phyloP scores from a whole-genome alignment of 2,797 vertebrate species.

The Ataeniobius toweri region DNA sequence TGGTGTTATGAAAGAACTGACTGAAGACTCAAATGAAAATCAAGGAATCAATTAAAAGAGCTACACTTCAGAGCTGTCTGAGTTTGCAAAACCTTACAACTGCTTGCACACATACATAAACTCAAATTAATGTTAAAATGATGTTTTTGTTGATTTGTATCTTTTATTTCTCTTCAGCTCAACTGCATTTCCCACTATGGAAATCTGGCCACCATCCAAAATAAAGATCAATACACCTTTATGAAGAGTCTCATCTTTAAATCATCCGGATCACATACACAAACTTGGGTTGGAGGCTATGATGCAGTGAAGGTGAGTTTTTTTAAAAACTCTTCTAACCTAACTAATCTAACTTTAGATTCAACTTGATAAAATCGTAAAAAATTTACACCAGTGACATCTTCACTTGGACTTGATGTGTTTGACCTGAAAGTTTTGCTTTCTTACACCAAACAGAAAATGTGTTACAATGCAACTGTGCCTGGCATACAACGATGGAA shows the following conservation, averaged over 20 bases:
- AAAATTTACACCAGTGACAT: too few species aligned
- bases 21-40: too few species aligned
- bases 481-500: too few species aligned
- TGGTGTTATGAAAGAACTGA: too few species aligned
- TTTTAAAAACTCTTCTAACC: neutral
- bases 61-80: too few species aligned
- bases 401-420: too few species aligned
- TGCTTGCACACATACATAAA: neutral
- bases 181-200: neutral
- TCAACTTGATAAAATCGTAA: too few species aligned
- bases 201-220: neutral
- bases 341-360: neutral
- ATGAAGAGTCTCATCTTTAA: rapidly evolving
- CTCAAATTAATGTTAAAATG: neutral
- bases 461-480: too few species aligned
- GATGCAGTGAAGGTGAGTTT: rapidly evolving
- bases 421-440: too few species aligned
- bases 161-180: neutral
- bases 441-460: too few species aligned
- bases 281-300: conserved; percentile 9
- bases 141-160: neutral
- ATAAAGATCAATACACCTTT: neutral
- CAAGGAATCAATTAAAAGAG: too few species aligned
- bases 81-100: neutral
- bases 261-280: rapidly evolving